Base-by-base conservation (phyloP, 1,140 invertebrate species). In the Platyura marginata region DNA sequence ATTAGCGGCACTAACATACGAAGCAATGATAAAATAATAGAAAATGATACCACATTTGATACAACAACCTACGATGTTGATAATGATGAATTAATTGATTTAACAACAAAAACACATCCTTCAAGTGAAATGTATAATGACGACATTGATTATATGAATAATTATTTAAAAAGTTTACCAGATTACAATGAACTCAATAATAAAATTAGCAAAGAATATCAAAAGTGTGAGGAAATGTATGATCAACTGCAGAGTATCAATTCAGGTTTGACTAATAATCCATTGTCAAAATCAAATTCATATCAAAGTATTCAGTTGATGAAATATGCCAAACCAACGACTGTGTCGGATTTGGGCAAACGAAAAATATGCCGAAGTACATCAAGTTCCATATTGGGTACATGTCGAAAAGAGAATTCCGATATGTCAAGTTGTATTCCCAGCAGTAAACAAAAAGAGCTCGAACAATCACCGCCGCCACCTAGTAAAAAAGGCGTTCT, bases 71-170 rank as follows among this genome's bases (percentile, higher is more conserved):
- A 32, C 29, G 16, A 21, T 25, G 13, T 32, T 18, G 40, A 41
- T 6, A 41, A 20, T 38, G 18, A 22, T 37, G 42, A 43, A 15
- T 36, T 43, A 43, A 43, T 43, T n/a, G 42, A 43, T 29, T 32
- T 43, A 6, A 43, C 42, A 19, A 11, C 35, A 19, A 43, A 23
- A 22, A 10, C 21, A 43, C 32, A 20, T 33, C n/a, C 33, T 18
- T 4, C 23, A 20, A 21, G 33, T 23, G 55, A 61, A 40, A 56
- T 59, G 42, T 61, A 61, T 34, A 55, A 57, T 41, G 58, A 59
- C 8, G 59, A 61, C 37, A 61, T 61, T 23, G 59, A 61, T 43
- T 59, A 59, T 52, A 61, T 61, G 59, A 61, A 59, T 44, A 59
- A 57, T 46, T 61, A 61, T 51, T 44, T 61, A 4, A 61, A 59